Evolutionary conservation across 35 echinoderm and acorn worm genomes (phyloP).

Genomic region (Ptychodera flava): DNA sequence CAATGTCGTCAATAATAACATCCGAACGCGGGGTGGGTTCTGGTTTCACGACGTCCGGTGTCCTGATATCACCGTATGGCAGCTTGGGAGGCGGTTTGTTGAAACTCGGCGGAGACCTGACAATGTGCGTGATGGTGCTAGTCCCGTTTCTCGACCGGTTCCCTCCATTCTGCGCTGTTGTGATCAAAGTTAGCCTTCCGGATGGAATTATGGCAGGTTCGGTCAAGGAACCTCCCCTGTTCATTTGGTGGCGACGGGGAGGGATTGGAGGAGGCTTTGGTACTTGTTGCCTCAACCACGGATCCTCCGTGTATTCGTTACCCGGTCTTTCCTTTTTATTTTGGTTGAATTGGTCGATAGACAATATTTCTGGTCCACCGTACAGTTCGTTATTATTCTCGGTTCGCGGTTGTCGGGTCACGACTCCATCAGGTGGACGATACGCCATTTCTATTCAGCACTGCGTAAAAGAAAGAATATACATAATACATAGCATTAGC

Average conservation of each 20-base stretch:
- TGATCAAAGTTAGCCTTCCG: neutral
- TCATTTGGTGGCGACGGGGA: neutral
- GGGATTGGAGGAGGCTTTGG: neutral
- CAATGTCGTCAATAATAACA: neutral
- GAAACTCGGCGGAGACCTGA: neutral
- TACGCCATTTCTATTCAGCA: neutral
- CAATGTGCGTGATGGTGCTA: neutral
- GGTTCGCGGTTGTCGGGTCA: neutral
- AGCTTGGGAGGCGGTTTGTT: neutral
- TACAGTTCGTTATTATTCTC: neutral
- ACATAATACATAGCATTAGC: neutral
- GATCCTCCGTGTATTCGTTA: neutral
- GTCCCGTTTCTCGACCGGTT: neutral
- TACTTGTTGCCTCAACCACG: neutral
- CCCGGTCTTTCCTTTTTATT: neutral
- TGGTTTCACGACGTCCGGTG: neutral
- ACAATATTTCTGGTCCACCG: neutral
- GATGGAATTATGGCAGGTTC: neutral
- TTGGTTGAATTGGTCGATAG: neutral
- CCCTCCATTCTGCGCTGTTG: neutral
- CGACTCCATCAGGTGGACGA: neutral
- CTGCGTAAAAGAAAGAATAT: neutral
- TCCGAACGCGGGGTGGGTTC: neutral
- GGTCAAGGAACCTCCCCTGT: neutral
- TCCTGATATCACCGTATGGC: neutral